A percentile compares a stretch with the other conserved stretches of the same genome.
These are phyloP conservation scores for Volucella zonaria DNA, from an alignment of 2,888 invertebrate genomes.

Conservation along the genomic window DNA sequence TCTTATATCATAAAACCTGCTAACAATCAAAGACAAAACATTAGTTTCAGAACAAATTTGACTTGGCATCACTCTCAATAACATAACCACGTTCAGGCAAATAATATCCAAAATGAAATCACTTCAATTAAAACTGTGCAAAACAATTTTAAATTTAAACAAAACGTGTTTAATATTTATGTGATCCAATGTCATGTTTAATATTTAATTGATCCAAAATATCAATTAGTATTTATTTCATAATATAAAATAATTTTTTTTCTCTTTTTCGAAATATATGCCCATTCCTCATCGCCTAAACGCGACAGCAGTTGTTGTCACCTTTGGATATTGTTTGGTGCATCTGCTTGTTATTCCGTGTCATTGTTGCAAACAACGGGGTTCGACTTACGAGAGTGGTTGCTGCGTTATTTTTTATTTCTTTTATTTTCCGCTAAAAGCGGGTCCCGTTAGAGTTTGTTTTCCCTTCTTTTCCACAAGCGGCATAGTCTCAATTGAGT, in stretches of 20 bases:
- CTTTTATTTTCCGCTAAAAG: background rate
- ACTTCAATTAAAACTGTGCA: too few species aligned
- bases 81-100: background rate
- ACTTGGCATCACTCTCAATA: too few species aligned
- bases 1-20: too few species aligned
- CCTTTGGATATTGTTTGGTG: background rate
- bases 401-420: slow-evolving; percentile 5
- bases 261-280: background rate
- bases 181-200: too few species aligned
- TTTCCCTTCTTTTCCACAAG: background rate
- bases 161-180: too few species aligned
- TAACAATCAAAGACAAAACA: too few species aligned
- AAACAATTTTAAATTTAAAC: too few species aligned
- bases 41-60: too few species aligned
- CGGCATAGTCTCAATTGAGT: background rate
- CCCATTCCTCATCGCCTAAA: background rate
- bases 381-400: background rate
- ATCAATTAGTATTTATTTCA: too few species aligned
- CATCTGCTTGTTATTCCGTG: slow-evolving; percentile 2
- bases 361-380: background rate
- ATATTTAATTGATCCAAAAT: too few species aligned
- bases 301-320: background rate
- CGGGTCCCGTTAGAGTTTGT: slow-evolving; percentile 46
- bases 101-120: background rate
- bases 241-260: too few species aligned